These are phyloP conservation scores for Piscicola geometra DNA, from an alignment of 2,888 invertebrate species.

Conservation along the genomic window DNA sequence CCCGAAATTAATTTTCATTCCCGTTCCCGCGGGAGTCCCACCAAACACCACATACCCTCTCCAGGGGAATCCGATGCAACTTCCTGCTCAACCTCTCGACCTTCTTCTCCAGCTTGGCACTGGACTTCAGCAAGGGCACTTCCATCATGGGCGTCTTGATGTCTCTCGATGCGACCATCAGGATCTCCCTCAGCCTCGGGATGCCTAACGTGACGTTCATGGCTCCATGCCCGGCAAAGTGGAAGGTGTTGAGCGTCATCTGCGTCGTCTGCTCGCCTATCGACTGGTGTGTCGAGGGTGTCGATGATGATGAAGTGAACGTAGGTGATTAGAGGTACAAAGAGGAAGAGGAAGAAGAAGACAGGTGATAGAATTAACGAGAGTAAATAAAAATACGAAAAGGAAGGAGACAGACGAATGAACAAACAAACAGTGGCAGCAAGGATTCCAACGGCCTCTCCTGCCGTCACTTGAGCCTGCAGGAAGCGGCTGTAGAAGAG, in stretches of 20 bases:
- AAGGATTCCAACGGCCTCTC: constrained; percentile 90
- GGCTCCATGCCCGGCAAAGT: constrained; percentile 98
- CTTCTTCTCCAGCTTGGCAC: constrained; percentile 15
- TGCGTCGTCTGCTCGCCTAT: constrained; percentile 99
- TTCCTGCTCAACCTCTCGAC: constrained; percentile 21
- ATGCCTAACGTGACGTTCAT: constrained; percentile 99
- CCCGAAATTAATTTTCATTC: no score
- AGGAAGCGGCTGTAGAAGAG: constrained; percentile 73
- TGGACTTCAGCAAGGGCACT: constrained; percentile 68
- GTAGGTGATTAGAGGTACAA: neutral
- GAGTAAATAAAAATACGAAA: neutral
- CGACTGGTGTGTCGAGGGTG: constrained; percentile 59
- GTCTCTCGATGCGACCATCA: constrained; percentile 86
- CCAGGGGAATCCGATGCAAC: constrained; percentile 29
- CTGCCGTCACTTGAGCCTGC: constrained; percentile 75
- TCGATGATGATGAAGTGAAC: neutral
- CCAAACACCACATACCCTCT: no score
- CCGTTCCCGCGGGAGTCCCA: no score
- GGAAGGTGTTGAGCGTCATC: constrained; percentile 99
- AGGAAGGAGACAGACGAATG: neutral
- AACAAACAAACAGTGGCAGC: constrained; percentile 90
- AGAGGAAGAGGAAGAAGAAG: neutral
- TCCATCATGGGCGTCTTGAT: constrained; percentile 95
- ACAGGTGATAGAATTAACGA: neutral
- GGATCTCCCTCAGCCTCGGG: constrained; percentile 87